Conservation (phyloP, 30 jellyfish, hydroid and myxozoan species). For the Aurelia sp. region DNA sequence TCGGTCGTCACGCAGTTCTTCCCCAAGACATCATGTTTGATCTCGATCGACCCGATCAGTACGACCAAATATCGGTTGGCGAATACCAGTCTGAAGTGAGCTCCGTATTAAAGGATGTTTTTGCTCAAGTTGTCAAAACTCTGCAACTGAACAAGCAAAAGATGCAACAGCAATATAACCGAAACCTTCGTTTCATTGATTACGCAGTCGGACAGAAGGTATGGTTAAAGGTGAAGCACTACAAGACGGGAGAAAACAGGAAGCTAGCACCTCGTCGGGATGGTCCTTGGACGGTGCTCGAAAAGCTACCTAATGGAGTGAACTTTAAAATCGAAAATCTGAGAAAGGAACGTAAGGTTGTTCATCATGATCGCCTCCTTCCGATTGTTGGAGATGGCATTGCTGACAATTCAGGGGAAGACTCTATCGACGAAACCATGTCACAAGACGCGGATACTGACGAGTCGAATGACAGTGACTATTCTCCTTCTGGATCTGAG, state of each 20-base stretch:
- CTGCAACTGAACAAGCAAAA: conserved; percentile 7
- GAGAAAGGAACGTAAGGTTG: no score
- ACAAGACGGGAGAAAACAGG: background rate
- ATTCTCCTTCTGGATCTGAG: background rate
- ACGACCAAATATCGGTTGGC: background rate
- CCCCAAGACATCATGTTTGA: background rate
- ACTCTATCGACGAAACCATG: no score
- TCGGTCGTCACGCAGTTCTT: no score
- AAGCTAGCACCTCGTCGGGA: no score
- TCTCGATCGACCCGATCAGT: conserved; percentile 5
- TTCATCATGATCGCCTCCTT: no score
- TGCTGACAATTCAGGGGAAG: no score
- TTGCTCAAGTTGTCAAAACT: background rate
- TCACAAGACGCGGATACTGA: no score
- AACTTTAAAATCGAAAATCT: no score
- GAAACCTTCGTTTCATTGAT: conserved; percentile 19
- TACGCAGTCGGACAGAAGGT: background rate
- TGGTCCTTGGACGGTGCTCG: no score
- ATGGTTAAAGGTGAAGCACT: background rate
- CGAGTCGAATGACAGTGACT: no score
- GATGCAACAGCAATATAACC: conserved; percentile 10
- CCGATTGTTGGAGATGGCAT: no score
- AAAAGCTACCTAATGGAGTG: no score
- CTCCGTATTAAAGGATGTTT: conserved; percentile 8
- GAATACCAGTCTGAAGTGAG: conserved; percentile 6